A percentile compares a stretch with the other conserved stretches of the same genome.
phyloP scores from a whole-genome alignment of 2,113 vertebrate genomes.

The Pollimyrus isidori region DNA sequence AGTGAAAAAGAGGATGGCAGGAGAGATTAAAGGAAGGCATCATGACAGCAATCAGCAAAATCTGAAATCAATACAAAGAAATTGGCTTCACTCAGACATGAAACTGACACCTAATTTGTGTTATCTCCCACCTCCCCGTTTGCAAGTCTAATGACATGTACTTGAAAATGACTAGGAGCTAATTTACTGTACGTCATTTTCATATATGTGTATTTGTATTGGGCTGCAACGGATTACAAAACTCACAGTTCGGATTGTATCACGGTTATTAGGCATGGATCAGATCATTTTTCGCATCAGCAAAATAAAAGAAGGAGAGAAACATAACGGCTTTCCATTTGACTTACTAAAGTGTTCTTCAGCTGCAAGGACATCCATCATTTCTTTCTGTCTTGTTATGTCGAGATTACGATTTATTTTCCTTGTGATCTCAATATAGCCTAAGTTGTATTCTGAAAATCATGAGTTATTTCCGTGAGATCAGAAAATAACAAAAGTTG shows the following conservation, averaged over 20 bases:
- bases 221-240: neutral
- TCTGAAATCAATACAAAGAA: neutral
- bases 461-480: neutral
- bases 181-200: neutral
- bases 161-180: neutral
- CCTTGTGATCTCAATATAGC: neutral
- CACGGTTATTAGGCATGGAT: neutral
- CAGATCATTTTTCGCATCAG: neutral
- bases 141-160: neutral
- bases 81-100: neutral
- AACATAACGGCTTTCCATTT: neutral
- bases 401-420: neutral
- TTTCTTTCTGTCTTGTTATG: neutral
- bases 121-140: neutral
- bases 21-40: neutral
- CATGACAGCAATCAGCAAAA: neutral
- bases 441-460: neutral
- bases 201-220: neutral
- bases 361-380: neutral
- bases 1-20: neutral
- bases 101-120: neutral
- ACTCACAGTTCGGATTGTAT: neutral
- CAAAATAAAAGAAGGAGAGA: neutral
- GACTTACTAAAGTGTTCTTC: neutral
- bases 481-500: neutral